Evolutionary conservation across 2,797 vertebrate species (phyloP).

Genomic region (Leptoclinus maculatus): DNA sequence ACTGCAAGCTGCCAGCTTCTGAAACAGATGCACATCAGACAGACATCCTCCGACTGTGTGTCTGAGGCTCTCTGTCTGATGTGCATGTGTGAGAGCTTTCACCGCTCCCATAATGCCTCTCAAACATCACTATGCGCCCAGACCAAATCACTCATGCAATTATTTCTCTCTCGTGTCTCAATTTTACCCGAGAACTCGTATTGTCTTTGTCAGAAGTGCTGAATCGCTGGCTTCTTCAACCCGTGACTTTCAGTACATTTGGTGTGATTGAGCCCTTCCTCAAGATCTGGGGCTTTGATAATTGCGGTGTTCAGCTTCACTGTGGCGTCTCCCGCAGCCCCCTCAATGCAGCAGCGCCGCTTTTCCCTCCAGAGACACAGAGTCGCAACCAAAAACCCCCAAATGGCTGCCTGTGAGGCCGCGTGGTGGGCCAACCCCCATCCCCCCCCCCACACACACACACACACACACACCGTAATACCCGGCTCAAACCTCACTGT

Average conservation of each 20-base stretch:
- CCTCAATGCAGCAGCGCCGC: slow-evolving; percentile 41
- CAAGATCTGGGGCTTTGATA: slow-evolving; percentile 57
- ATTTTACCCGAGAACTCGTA: slow-evolving; percentile 30
- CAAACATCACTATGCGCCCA: slow-evolving; percentile 12
- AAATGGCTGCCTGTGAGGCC: slow-evolving; percentile 62
- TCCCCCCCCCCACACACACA: not conserved
- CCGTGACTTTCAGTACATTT: slow-evolving; percentile 48
- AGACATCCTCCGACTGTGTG: not conserved
- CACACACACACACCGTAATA: slow-evolving; percentile 48
- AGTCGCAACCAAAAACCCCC: slow-evolving; percentile 80
- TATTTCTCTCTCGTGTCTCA: slow-evolving; percentile 43
- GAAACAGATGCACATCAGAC: slow-evolving; percentile 19
- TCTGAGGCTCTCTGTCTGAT: not conserved
- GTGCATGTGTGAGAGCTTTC: not conserved
- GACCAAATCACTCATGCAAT: slow-evolving; percentile 42
- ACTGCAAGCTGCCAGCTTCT: slow-evolving; percentile 37
- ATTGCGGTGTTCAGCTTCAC: slow-evolving; percentile 68
- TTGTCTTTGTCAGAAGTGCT: slow-evolving; percentile 56
- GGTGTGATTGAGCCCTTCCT: slow-evolving; percentile 53
- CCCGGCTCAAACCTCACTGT: slow-evolving; percentile 53
- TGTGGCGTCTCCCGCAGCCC: slow-evolving; percentile 59
- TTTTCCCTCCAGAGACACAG: slow-evolving; percentile 76
- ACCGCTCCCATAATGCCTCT: slow-evolving; percentile 34
- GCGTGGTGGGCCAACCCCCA: slow-evolving; percentile 23
- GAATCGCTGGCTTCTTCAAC: slow-evolving; percentile 53